phyloP scores from a whole-genome alignment of 2,797 vertebrate genomes.

The Toxotes lorentzi region DNA sequence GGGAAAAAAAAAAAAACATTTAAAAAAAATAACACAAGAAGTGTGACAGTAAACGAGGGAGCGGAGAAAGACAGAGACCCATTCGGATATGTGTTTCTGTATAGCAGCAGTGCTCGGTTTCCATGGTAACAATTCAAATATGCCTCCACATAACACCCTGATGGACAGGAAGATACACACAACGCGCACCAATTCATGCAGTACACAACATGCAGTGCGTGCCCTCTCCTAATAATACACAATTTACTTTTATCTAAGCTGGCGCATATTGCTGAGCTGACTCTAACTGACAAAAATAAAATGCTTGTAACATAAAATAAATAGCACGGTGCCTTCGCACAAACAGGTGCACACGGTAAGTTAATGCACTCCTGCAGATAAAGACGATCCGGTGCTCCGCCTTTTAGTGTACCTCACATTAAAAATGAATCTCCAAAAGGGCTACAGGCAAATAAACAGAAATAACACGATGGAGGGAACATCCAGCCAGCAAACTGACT shows the following conservation, averaged over 20 bases:
- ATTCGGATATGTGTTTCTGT: constrained; percentile 72
- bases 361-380: constrained; percentile 53
- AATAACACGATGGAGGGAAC: constrained; percentile 39
- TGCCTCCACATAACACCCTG: constrained; percentile 75
- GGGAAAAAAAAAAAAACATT: constrained; percentile 23
- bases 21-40: constrained; percentile 52
- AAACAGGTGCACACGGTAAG: constrained; percentile 10
- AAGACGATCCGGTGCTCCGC: constrained; percentile 51
- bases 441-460: constrained; percentile 59
- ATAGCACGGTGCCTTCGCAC: constrained; percentile 41
- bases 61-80: constrained; percentile 62
- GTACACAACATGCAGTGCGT: constrained; percentile 33
- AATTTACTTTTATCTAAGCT: constrained; percentile 61
- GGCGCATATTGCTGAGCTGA: constrained; percentile 4
- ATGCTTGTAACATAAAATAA: constrained; percentile 50
- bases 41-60: constrained; percentile 60
- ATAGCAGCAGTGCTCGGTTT: constrained; percentile 82
- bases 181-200: constrained; percentile 46
- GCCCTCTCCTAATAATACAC: constrained; percentile 58
- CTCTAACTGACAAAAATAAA: constrained; percentile 50
- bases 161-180: constrained; percentile 75
- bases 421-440: constrained; percentile 66
- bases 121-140: constrained; percentile 89
- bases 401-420: constrained; percentile 69
- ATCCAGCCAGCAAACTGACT: constrained; percentile 8